Percentiles rank a stretch among this genome's conserved stretches.
These are phyloP conservation scores for Silurus meridionalis DNA, from an alignment of 2,113 vertebrate species.

Conservation along the genomic window DNA sequence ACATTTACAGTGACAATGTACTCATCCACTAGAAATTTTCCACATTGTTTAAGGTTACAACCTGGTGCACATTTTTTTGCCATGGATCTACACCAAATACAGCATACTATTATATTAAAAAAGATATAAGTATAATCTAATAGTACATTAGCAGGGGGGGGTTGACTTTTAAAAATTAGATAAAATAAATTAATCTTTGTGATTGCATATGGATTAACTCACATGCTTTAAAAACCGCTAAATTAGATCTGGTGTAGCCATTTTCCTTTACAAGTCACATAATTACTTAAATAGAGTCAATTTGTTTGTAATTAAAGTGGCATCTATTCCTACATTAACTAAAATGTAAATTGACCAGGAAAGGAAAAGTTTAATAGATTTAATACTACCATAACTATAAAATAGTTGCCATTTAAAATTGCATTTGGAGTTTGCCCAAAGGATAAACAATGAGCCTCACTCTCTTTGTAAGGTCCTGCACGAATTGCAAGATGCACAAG, in stretches of 20 bases:
- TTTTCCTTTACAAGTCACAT: background rate
- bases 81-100: background rate
- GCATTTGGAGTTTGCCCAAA: background rate
- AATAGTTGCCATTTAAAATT: background rate
- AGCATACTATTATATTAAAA: background rate
- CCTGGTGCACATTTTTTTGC: background rate
- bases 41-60: too few species aligned
- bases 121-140: too few species aligned
- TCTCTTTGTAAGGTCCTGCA: too few species aligned
- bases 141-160: too few species aligned
- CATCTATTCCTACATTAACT: background rate
- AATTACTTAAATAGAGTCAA: background rate
- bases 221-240: background rate
- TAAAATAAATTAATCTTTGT: background rate
- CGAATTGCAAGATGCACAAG: too few species aligned
- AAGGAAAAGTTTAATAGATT: background rate
- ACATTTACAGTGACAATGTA: background rate
- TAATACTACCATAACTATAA: background rate
- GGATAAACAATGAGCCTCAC: background rate
- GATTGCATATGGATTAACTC: background rate
- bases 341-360: background rate
- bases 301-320: background rate
- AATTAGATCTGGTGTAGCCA: background rate
- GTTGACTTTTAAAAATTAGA: too few species aligned
- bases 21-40: background rate